A percentile compares a stretch with the other conserved stretches of the same genome.
phyloP scores from a whole-genome alignment of 2,113 vertebrate species.

The Chloropsis hardwickii region DNA sequence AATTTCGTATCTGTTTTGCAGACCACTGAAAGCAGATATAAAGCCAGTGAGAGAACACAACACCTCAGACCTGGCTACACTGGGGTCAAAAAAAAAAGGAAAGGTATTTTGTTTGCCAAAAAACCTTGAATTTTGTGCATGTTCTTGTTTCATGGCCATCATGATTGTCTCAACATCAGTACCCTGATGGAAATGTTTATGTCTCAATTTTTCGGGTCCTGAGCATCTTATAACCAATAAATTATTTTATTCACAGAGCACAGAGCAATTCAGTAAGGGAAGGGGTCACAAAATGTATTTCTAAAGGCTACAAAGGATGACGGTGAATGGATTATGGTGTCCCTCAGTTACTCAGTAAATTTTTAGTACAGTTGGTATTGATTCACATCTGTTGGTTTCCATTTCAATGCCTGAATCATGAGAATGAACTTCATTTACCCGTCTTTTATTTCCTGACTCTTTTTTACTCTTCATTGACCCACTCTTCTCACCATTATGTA shows the following conservation, averaged over 20 bases:
- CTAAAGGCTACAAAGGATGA: neutral
- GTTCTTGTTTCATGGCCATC: neutral
- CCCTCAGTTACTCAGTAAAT: neutral
- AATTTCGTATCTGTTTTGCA: neutral
- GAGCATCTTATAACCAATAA: neutral
- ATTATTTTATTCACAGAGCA: neutral
- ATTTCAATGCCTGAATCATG: neutral
- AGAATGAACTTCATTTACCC: neutral
- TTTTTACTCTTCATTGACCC: neutral
- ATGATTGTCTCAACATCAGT: neutral
- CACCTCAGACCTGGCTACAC: neutral
- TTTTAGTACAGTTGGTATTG: neutral
- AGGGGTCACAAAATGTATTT: neutral
- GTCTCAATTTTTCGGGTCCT: neutral
- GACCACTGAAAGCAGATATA: neutral
- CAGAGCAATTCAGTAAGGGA: neutral
- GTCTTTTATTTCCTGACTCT: neutral
- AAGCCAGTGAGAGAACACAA: neutral
- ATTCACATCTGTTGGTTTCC: neutral
- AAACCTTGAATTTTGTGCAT: fast-evolving
- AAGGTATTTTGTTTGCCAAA: neutral
- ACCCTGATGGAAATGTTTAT: neutral
- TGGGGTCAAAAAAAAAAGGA: neutral
- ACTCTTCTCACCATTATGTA: neutral
- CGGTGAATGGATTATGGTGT: neutral